Evolutionary conservation across 2,888 invertebrate species (phyloP).

Genomic region (Nasonovia ribisnigri): DNA sequence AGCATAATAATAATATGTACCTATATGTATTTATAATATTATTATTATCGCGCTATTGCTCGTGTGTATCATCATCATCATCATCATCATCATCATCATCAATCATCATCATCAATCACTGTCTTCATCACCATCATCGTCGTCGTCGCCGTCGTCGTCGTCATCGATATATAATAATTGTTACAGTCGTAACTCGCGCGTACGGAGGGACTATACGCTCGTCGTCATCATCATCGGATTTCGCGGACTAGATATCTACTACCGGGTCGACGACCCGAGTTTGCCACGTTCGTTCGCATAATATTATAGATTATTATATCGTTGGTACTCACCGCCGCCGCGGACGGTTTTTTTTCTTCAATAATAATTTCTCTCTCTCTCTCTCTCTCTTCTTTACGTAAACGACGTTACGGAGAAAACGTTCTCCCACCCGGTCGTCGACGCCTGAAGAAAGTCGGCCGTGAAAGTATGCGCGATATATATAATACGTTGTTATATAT

Average conservation of each 20-base stretch:
- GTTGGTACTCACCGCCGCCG: background rate
- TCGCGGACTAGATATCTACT: conserved; percentile 10
- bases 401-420: conserved; percentile 43
- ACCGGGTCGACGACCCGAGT: conserved; percentile 38
- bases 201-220: background rate
- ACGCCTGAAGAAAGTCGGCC: conserved; percentile 58
- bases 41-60: background rate
- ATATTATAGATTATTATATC: background rate
- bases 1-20: background rate
- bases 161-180: background rate
- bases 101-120: background rate
- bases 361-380: background rate
- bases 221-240: conserved; percentile 7
- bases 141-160: background rate
- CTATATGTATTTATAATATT: background rate
- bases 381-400: conserved; percentile 8
- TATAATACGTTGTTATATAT: background rate
- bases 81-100: background rate
- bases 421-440: conserved; percentile 35
- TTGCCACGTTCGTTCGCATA: background rate
- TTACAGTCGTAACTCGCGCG: background rate
- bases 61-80: background rate
- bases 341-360: background rate
- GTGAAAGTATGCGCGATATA: conserved; percentile 37
- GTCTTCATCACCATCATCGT: background rate